These are phyloP conservation scores for Pantelozetes paolii DNA, from an alignment of 2,888 invertebrate species.

Conservation along the genomic window DNA sequence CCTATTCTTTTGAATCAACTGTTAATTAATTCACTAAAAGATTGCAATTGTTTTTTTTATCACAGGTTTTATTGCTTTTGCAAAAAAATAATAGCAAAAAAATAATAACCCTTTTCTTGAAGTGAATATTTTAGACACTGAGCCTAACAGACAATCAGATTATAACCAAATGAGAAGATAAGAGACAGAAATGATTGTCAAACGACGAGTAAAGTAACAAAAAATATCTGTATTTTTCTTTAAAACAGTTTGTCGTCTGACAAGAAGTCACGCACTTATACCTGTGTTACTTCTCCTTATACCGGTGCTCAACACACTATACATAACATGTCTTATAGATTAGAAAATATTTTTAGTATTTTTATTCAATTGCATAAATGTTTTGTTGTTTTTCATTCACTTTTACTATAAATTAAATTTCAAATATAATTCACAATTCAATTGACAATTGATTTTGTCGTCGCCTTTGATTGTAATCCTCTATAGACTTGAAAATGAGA, in stretches of 20 bases:
- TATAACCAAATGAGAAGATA: constrained; percentile 9
- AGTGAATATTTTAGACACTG: not conserved
- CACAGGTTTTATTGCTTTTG: too few relatives aligned
- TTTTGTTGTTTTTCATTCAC: not conserved
- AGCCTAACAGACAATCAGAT: constrained; percentile 1
- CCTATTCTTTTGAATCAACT: too few relatives aligned
- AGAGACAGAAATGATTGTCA: not conserved
- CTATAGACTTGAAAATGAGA: not conserved
- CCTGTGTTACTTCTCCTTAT: not conserved
- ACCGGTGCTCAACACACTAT: not conserved
- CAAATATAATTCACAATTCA: constrained; percentile 16
- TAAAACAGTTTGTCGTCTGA: constrained; percentile 11
- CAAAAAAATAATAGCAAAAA: too few relatives aligned
- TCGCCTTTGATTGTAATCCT: not conserved
- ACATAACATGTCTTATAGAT: not conserved
- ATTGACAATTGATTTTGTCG: not conserved
- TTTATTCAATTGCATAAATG: not conserved
- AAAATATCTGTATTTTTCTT: not conserved
- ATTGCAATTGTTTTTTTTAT: too few relatives aligned
- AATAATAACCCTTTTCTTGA: too few relatives aligned
- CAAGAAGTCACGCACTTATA: not conserved
- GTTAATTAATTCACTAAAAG: too few relatives aligned
- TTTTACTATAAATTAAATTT: not conserved
- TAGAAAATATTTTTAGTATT: not conserved
- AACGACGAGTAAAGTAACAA: not conserved